These are phyloP conservation scores for Cherax quadricarinatus DNA, from an alignment of 1,140 invertebrate genomes.

Conservation along the genomic window DNA sequence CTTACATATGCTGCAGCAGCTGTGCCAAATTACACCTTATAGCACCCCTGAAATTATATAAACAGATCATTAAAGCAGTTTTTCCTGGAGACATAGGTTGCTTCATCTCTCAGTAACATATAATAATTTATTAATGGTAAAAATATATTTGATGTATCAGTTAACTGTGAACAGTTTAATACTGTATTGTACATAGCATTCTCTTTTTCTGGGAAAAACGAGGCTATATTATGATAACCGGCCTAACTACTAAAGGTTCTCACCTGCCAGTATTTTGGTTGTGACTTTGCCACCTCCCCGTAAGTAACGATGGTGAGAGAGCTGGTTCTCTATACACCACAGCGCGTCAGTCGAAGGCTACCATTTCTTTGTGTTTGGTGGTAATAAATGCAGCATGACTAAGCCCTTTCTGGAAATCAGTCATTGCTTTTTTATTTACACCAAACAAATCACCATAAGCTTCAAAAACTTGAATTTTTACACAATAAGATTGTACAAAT, in stretches of 20 bases:
- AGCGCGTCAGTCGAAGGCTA: constrained; percentile 39
- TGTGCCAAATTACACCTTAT: constrained; percentile 36
- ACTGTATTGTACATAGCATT: not conserved
- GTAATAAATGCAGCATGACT: not conserved
- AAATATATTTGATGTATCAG: not conserved
- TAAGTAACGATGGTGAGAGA: constrained; percentile 52
- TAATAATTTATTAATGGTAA: not conserved
- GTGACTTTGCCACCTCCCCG: constrained; percentile 52
- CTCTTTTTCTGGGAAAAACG: constrained; percentile 28
- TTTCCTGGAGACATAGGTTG: constrained; percentile 33
- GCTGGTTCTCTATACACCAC: constrained; percentile 47
- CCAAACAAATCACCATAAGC: not conserved
- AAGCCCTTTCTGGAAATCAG: not conserved
- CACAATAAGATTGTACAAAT: not conserved
- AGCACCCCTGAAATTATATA: constrained; percentile 39
- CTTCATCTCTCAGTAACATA: not conserved
- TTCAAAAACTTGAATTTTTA: not conserved
- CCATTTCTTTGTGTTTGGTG: constrained; percentile 12
- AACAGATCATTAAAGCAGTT: constrained; percentile 38
- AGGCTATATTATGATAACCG: constrained; percentile 42
- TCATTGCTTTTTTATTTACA: not conserved
- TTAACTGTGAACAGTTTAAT: not conserved
- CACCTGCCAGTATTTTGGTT: constrained; percentile 57
- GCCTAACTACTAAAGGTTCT: constrained; percentile 35
- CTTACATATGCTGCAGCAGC: constrained; percentile 24